A percentile compares a stretch with the other conserved stretches of the same genome.
These are phyloP conservation scores for Anthopleura sola DNA, from an alignment of 64 coral and sea anemone species.

Conservation along the genomic window DNA sequence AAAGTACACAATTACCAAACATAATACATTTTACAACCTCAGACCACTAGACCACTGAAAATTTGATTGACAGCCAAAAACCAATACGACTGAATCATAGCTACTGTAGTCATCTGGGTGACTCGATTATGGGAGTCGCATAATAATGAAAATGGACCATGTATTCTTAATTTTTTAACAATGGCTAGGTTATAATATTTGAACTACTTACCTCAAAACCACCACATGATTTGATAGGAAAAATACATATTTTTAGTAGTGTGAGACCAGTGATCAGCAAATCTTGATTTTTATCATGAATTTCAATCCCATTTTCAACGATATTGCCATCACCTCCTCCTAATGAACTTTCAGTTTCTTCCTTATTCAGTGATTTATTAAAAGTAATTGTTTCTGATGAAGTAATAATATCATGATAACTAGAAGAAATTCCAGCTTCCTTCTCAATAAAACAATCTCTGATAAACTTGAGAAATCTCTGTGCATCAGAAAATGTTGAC, in stretches of 20 bases:
- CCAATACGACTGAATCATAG: no score
- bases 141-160: no score
- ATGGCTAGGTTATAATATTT: no score
- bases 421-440: neutral
- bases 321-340: neutral
- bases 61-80: no score
- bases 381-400: neutral
- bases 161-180: no score
- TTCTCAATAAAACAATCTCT: slow-evolving; percentile 78
- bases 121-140: no score
- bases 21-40: no score
- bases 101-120: no score
- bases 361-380: neutral
- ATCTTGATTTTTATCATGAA: neutral
- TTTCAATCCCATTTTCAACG: neutral
- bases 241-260: slow-evolving; percentile 75
- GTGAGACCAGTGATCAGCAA: neutral
- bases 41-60: no score
- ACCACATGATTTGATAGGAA: slow-evolving; percentile 96
- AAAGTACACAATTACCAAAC: no score
- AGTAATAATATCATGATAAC: neutral
- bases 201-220: slow-evolving; percentile 71
- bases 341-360: neutral
- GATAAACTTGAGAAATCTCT: slow-evolving; percentile 73
- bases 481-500: slow-evolving; percentile 87